Evolutionary conservation across 2,797 vertebrate species (phyloP).

Genomic region (Sebastes oblongus): DNA sequence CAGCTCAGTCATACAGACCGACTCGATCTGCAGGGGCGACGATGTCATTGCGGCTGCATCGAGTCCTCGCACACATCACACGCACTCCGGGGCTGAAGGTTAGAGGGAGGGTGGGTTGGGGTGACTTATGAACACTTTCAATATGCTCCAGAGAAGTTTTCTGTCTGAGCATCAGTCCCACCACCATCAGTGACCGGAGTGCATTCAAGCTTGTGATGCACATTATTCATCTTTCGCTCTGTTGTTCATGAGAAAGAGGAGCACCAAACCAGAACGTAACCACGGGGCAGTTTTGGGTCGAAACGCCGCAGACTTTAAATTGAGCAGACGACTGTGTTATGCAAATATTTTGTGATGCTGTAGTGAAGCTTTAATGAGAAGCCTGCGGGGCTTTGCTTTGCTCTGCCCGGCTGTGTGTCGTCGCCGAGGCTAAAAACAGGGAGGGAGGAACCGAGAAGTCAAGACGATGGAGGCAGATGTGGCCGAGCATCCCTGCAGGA

Average conservation of each 20-base stretch:
- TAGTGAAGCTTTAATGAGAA: conserved; percentile 47
- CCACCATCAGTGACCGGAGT: conserved; percentile 3
- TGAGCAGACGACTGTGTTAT: conserved; percentile 50
- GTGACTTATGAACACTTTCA: conserved; percentile 50
- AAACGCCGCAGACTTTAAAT: conserved; percentile 40
- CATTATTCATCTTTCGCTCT: conserved; percentile 25
- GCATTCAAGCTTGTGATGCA: conserved; percentile 19
- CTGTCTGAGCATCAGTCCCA: conserved; percentile 9
- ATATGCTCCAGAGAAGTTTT: conserved; percentile 41
- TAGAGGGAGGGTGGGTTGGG: background rate
- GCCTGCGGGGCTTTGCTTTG: conserved; percentile 16
- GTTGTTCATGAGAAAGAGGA: conserved; percentile 23
- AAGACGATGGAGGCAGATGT: conserved; percentile 12
- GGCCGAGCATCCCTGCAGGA: conserved; percentile 16
- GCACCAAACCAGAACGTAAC: conserved; percentile 32
- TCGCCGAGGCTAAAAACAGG: conserved; percentile 16
- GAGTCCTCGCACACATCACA: conserved; percentile 15
- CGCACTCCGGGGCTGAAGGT: conserved; percentile 26
- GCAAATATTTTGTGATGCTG: conserved; percentile 46
- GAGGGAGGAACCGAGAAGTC: conserved; percentile 3
- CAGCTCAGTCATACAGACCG: conserved; percentile 15
- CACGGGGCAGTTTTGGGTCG: conserved; percentile 1
- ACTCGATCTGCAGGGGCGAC: conserved; percentile 26
- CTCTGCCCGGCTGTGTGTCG: background rate
- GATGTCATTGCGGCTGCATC: conserved; percentile 37